Conservation (phyloP, 1,140 invertebrate species). For the Heliconius hewitsoni region DNA sequence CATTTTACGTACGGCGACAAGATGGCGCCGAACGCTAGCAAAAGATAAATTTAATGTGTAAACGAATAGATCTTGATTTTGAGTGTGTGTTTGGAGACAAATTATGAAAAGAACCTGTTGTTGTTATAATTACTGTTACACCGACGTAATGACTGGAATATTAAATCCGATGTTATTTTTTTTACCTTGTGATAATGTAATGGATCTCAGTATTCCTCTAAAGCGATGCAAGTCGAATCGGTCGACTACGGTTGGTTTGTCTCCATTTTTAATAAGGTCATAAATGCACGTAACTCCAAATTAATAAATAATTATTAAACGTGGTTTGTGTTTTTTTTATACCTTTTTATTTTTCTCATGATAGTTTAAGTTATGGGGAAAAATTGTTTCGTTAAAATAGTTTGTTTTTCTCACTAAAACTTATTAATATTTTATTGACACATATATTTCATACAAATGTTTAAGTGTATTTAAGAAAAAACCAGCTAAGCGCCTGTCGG, state of each 20-base stretch:
- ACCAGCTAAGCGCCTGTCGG: too few relatives aligned
- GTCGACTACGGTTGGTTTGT: slow-evolving; percentile 58
- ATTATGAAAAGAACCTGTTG: neutral
- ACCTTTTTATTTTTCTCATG: slow-evolving; percentile 2
- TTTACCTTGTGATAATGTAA: slow-evolving; percentile 59
- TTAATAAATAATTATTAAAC: slow-evolving; percentile 66
- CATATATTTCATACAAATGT: too few relatives aligned
- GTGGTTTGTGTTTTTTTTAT: slow-evolving; percentile 36
- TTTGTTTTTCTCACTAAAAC: too few relatives aligned
- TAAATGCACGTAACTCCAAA: slow-evolving; percentile 71
- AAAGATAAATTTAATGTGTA: slow-evolving; percentile 34
- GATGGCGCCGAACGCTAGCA: neutral
- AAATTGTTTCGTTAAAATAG: too few relatives aligned
- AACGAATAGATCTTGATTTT: slow-evolving; percentile 24
- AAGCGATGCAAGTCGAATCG: slow-evolving; percentile 7
- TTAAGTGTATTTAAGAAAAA: too few relatives aligned
- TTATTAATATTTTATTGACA: too few relatives aligned
- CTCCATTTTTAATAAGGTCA: slow-evolving; percentile 64
- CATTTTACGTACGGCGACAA: slow-evolving; percentile 3
- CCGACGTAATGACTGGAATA: slow-evolving; percentile 49
- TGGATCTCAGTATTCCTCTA: slow-evolving; percentile 69
- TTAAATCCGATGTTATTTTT: slow-evolving; percentile 45
- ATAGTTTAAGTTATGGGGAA: too few relatives aligned
- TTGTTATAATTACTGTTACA: neutral
- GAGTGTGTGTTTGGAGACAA: slow-evolving; percentile 37